Evolutionary conservation across 2,888 invertebrate species (phyloP).

Genomic region (Morpho helenor): DNA sequence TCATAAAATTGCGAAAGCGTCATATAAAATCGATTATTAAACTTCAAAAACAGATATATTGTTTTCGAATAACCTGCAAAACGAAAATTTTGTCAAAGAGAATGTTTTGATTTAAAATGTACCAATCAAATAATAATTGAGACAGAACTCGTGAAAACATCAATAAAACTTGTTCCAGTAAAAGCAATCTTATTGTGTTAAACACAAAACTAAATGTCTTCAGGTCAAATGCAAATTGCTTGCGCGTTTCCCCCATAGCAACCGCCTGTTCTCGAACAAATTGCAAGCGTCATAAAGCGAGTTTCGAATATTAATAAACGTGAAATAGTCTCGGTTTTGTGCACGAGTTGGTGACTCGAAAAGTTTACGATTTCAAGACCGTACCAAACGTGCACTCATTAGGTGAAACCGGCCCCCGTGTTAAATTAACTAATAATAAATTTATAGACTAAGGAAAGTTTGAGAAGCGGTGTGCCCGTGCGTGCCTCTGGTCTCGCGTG

Average conservation of each 20-base stretch:
- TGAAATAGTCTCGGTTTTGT: no score
- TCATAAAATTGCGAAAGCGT: no score
- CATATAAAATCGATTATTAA: no score
- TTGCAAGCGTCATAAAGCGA: conserved; percentile 61
- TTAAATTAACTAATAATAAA: conserved; percentile 37
- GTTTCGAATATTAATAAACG: conserved; percentile 68
- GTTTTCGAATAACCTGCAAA: no score
- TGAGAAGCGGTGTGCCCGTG: conserved; percentile 64
- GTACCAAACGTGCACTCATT: conserved; percentile 49
- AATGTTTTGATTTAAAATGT: no score
- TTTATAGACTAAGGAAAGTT: conserved; percentile 49
- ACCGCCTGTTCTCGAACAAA: conserved; percentile 59
- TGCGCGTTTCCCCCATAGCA: conserved; percentile 45
- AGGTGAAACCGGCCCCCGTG: conserved; percentile 13
- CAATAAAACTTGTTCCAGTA: conserved; percentile 22
- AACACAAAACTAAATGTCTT: conserved; percentile 52
- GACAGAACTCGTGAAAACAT: not conserved
- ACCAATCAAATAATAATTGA: not conserved
- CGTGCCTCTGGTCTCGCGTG: conserved; percentile 70
- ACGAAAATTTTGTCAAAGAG: no score
- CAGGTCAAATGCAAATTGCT: conserved; percentile 72
- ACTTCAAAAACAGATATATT: no score
- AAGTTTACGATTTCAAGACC: no score
- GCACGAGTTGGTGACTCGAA: no score
- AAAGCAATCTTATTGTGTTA: conserved; percentile 31